Percentiles rank a stretch among this genome's conserved stretches.
These are phyloP conservation scores for Idris sp. DNA, from an alignment of 1,140 invertebrate genomes.

Conservation along the genomic window DNA sequence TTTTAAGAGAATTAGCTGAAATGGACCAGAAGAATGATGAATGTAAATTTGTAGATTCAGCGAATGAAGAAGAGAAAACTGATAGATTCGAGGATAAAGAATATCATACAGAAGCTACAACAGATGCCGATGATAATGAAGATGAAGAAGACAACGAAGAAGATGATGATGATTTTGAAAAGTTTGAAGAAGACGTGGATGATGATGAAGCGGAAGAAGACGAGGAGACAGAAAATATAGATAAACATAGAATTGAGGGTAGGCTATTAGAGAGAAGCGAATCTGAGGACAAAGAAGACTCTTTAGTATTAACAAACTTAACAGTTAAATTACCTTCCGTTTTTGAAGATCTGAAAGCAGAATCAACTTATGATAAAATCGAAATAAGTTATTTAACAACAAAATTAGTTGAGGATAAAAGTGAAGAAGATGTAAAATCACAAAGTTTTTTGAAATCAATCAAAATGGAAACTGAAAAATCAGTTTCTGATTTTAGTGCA, in stretches of 20 bases:
- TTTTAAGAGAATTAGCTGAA: constrained; percentile 89
- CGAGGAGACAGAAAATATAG: constrained; percentile 64
- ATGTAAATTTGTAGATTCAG: constrained; percentile 75
- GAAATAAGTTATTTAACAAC: constrained; percentile 40
- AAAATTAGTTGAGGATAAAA: constrained; percentile 47
- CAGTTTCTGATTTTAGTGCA: constrained; percentile 15
- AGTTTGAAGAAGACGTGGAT: constrained; percentile 56
- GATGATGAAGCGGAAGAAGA: constrained; percentile 59
- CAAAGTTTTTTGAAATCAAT: constrained; percentile 33
- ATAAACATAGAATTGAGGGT: constrained; percentile 29
- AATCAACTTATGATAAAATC: constrained; percentile 40
- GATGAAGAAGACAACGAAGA: constrained; percentile 52
- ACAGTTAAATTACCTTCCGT: constrained; percentile 68
- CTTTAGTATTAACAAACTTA: constrained; percentile 65
- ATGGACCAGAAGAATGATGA: constrained; percentile 81
- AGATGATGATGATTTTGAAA: constrained; percentile 71
- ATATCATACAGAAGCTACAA: constrained; percentile 64
- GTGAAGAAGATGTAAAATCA: constrained; percentile 40
- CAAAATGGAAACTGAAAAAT: constrained; percentile 36
- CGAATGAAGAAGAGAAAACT: constrained; percentile 34
- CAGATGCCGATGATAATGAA: constrained; percentile 68
- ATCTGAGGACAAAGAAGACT: constrained; percentile 59
- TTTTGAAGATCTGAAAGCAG: constrained; percentile 47
- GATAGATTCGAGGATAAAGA: constrained; percentile 61
- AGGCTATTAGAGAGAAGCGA: constrained; percentile 27